Percentiles rank a stretch among this genome's conserved stretches.
These are phyloP conservation scores for Cepphus grylle DNA, from an alignment of 2,113 vertebrate genomes.

Conservation along the genomic window DNA sequence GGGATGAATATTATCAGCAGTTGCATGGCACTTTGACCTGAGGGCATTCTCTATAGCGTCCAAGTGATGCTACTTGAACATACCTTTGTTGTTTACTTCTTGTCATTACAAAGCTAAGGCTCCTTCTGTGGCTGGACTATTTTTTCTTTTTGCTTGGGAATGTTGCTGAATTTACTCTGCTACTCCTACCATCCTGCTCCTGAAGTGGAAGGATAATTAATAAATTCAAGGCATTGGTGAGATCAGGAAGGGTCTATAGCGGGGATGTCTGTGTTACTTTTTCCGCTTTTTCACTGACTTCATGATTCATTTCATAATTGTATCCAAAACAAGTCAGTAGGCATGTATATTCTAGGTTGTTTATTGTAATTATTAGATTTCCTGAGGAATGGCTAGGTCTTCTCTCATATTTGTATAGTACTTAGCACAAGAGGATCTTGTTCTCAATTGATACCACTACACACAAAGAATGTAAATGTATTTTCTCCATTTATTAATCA, in stretches of 20 bases:
- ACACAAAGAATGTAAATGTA: not conserved
- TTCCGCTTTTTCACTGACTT: not conserved
- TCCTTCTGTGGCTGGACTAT: not conserved
- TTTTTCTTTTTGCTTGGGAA: not conserved
- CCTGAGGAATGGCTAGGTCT: not conserved
- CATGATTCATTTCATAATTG: not conserved
- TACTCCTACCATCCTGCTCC: not conserved
- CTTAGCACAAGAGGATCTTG: not conserved
- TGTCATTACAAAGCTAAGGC: not conserved
- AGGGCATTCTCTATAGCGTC: not conserved
- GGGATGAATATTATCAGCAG: not conserved
- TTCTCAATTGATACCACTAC: not conserved
- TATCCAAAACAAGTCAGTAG: not conserved
- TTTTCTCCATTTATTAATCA: conserved; percentile 35
- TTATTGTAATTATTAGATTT: not conserved
- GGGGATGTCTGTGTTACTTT: not conserved
- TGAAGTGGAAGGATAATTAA: not conserved
- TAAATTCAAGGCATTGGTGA: not conserved
- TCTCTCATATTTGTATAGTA: not conserved
- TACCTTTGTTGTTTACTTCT: not conserved
- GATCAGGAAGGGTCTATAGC: not conserved
- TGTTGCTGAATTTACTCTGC: not conserved
- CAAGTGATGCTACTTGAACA: not conserved
- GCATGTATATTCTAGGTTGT: not conserved
- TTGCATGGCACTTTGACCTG: not conserved